Conservation (phyloP, 2,113 vertebrate species). For the Gorsachius goisagi region DNA sequence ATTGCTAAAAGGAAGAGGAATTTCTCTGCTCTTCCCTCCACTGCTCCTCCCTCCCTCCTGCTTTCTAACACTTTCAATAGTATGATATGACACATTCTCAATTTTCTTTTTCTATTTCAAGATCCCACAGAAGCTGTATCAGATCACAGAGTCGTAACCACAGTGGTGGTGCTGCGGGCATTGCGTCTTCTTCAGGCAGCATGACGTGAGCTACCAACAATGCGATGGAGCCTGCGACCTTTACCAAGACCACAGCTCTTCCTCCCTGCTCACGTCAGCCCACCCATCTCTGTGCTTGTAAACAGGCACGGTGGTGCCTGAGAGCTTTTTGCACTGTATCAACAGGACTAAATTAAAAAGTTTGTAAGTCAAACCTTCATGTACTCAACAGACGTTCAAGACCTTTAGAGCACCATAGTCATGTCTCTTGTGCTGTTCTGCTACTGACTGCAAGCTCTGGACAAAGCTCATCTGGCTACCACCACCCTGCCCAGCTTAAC, state of each 20-base stretch:
- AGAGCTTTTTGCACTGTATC: constrained; percentile 83
- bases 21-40: background rate
- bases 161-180: constrained; percentile 82
- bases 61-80: background rate
- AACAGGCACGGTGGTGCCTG: constrained; percentile 80
- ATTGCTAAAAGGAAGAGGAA: background rate
- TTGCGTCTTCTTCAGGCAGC: constrained; percentile 84
- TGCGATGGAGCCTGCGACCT: constrained; percentile 83
- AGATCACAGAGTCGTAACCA: constrained; percentile 56
- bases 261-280: constrained; percentile 82
- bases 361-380: constrained; percentile 84
- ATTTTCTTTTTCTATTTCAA: background rate
- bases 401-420: constrained; percentile 82
- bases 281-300: constrained; percentile 86
- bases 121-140: constrained; percentile 67
- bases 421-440: constrained; percentile 82
- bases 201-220: constrained; percentile 79
- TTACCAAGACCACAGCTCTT: constrained; percentile 86
- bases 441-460: background rate
- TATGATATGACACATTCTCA: background rate
- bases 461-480: background rate
- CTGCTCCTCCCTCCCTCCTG: background rate
- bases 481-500: background rate
- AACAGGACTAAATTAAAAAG: constrained; percentile 84
- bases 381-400: constrained; percentile 85